A percentile compares a stretch with the other conserved stretches of the same genome.
phyloP scores from a whole-genome alignment of 1,140 invertebrate species.

The Daktulosphaira vitifoliae region DNA sequence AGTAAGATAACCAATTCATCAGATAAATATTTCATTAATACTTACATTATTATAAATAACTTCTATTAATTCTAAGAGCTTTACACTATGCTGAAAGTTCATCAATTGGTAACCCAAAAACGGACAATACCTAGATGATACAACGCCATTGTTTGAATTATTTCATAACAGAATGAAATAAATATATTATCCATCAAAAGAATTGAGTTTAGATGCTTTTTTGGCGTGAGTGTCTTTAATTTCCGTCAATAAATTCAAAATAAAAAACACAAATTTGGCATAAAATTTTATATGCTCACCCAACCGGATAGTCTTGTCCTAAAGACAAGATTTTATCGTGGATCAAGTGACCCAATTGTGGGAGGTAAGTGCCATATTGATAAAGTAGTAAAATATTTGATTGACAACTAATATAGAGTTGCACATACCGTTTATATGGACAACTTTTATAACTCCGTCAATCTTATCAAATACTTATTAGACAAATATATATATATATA shows the following conservation, averaged over 20 bases:
- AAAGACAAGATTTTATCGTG: not conserved
- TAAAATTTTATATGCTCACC: conserved; percentile 8
- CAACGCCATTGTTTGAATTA: not conserved
- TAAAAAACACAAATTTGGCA: conserved; percentile 5
- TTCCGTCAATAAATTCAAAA: not conserved
- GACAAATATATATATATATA: not conserved
- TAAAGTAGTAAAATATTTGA: not conserved
- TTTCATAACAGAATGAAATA: conserved; percentile 5
- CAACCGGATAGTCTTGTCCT: conserved; percentile 6
- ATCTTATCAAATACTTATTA: not conserved
- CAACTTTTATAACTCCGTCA: conserved; percentile 7
- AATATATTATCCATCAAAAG: conserved; percentile 6
- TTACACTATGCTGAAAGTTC: not conserved
- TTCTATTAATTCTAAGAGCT: not conserved
- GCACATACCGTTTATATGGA: conserved; percentile 19
- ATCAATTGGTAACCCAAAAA: not conserved
- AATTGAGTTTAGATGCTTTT: conserved; percentile 2
- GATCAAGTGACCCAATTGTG: conserved; percentile 2
- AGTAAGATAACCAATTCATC: not conserved
- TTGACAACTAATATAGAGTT: not conserved
- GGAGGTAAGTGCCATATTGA: conserved; percentile 2
- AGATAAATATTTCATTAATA: not conserved
- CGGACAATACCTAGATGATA: not conserved
- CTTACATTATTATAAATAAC: not conserved
- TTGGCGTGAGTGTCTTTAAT: conserved; percentile 8